phyloP scores from a whole-genome alignment of 1,140 invertebrate species.

The Leptinotarsa lineolata region DNA sequence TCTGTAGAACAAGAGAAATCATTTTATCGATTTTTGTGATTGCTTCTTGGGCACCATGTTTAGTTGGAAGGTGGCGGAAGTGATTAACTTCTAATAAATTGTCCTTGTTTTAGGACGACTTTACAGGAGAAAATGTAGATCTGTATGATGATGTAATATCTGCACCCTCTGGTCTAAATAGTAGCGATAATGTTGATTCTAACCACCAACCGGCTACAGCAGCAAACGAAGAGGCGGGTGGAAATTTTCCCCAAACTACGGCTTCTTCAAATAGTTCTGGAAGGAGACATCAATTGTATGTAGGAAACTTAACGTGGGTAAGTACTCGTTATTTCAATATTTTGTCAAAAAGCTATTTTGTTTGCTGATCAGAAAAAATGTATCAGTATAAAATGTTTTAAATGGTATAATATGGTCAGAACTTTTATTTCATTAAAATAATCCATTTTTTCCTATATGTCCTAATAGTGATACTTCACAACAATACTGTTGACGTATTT shows the following conservation, averaged over 20 bases:
- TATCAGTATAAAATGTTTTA: no score
- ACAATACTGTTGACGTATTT: no score
- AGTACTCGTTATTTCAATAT: conserved; percentile 40
- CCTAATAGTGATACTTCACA: no score
- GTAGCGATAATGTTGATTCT: conserved; percentile 59
- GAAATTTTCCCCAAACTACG: conserved; percentile 71
- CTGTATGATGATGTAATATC: conserved; percentile 96
- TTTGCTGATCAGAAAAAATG: no score
- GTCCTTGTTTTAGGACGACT: conserved; percentile 72
- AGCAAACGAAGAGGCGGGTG: conserved; percentile 61
- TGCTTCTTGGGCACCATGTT: background rate
- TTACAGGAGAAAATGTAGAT: conserved; percentile 84
- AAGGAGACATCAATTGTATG: conserved; percentile 86
- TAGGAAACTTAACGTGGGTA: conserved; percentile 93
- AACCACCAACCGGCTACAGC: conserved; percentile 53
- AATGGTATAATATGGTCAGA: no score
- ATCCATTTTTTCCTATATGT: no score
- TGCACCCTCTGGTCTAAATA: conserved; percentile 66
- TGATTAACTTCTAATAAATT: background rate
- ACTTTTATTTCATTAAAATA: no score
- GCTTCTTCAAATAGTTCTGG: conserved; percentile 71
- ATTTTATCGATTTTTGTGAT: background rate
- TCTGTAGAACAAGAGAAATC: no score
- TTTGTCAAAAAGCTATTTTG: no score
- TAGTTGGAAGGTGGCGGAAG: background rate